These are phyloP conservation scores for Apoda limacodes DNA, from an alignment of 2,888 invertebrate genomes.

Conservation along the genomic window DNA sequence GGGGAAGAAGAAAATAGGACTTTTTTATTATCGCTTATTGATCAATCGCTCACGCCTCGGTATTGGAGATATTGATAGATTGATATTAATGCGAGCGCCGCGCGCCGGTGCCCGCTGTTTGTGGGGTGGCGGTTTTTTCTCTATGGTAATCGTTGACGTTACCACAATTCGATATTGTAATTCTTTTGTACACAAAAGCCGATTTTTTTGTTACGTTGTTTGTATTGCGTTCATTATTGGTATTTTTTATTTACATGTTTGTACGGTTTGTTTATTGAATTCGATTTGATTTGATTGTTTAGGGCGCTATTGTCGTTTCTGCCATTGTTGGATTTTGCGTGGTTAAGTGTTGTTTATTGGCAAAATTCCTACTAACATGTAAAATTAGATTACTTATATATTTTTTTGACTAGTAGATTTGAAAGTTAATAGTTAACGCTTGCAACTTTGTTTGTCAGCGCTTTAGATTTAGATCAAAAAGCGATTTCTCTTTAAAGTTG, in stretches of 20 bases:
- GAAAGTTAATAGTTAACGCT: too few relatives aligned
- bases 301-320: too few relatives aligned
- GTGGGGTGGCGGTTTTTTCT: constrained; percentile 56
- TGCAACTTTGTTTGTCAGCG: too few relatives aligned
- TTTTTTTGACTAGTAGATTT: too few relatives aligned
- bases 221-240: constrained; percentile 33
- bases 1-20: constrained; percentile 42
- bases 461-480: too few relatives aligned
- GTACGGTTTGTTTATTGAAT: constrained; percentile 27
- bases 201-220: constrained; percentile 39
- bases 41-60: constrained; percentile 61
- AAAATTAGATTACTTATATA: too few relatives aligned
- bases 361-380: too few relatives aligned
- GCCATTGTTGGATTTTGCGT: too few relatives aligned
- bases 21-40: constrained; percentile 55
- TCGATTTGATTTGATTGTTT: constrained; percentile 23
- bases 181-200: constrained; percentile 41
- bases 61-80: constrained; percentile 63
- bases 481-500: too few relatives aligned
- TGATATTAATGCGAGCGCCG: constrained; percentile 48
- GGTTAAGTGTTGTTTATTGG: too few relatives aligned
- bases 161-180: constrained; percentile 59
- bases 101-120: constrained; percentile 20
- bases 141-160: constrained; percentile 45
- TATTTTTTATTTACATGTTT: constrained; percentile 24